phyloP scores from a whole-genome alignment of 2,113 vertebrate genomes.

The Cynoglossus semilaevis region DNA sequence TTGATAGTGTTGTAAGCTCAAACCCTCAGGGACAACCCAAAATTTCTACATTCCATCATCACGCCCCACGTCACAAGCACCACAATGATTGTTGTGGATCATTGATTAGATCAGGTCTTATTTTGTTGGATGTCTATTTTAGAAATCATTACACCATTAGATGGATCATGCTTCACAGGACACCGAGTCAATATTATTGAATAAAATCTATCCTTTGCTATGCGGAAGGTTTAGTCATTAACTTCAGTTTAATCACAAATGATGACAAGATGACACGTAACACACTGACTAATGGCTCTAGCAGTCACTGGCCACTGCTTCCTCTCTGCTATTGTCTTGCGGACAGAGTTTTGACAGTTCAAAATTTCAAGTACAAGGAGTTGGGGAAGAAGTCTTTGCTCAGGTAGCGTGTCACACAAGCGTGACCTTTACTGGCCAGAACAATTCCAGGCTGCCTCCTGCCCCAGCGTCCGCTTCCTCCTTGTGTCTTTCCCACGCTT shows the following conservation, averaged over 20 bases:
- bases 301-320: constrained; percentile 42
- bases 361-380: constrained; percentile 44
- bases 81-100: too few relatives aligned
- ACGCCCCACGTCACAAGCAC: too few relatives aligned
- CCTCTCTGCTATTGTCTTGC: constrained; percentile 61
- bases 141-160: rapidly evolving
- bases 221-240: not conserved
- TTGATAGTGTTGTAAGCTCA: not conserved
- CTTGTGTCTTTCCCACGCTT: constrained; percentile 80
- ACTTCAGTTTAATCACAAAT: not conserved
- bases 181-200: not conserved
- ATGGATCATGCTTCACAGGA: not conserved
- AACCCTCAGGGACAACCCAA: too few relatives aligned
- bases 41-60: too few relatives aligned
- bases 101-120: too few relatives aligned
- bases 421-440: constrained; percentile 76
- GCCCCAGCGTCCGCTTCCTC: constrained; percentile 75
- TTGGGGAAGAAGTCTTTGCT: constrained; percentile 68
- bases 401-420: constrained; percentile 78
- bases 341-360: constrained; percentile 36
- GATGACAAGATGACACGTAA: not conserved
- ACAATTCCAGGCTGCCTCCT: constrained; percentile 79
- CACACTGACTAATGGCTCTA: constrained; percentile 56
- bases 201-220: not conserved
- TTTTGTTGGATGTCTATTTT: too few relatives aligned